phyloP scores from a whole-genome alignment of 2,797 vertebrate species.

The Melanitta fusca region DNA sequence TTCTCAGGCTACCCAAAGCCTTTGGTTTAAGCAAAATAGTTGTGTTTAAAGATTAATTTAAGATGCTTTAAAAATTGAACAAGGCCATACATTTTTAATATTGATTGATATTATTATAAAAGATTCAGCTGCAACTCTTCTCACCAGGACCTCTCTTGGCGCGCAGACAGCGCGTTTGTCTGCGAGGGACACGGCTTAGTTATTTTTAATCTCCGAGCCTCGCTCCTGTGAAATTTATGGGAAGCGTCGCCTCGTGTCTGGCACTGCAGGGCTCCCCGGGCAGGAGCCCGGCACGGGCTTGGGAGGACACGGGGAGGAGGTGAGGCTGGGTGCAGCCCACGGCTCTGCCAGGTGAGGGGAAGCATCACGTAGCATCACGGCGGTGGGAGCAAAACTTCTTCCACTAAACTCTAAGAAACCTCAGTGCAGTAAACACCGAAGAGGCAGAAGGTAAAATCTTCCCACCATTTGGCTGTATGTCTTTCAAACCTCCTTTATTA shows the following conservation, averaged over 20 bases:
- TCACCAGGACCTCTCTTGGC: slow-evolving; percentile 54
- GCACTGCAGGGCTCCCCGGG: neutral
- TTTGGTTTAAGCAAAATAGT: slow-evolving; percentile 81
- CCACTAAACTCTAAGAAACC: neutral
- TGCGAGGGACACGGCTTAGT: slow-evolving; percentile 45
- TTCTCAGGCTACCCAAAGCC: slow-evolving; percentile 58
- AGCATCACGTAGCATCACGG: neutral
- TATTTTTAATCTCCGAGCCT: slow-evolving; percentile 65
- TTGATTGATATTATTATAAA: slow-evolving; percentile 84
- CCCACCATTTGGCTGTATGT: neutral
- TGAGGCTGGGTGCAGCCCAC: neutral
- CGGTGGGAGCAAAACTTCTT: neutral
- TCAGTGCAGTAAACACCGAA: neutral
- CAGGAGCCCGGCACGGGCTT: neutral
- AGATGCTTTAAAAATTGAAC: slow-evolving; percentile 81
- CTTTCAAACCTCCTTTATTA: neutral
- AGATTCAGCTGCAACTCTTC: slow-evolving; percentile 78
- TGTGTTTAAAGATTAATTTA: slow-evolving; percentile 85
- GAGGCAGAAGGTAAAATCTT: neutral
- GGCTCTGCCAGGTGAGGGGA: neutral
- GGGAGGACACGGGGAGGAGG: neutral
- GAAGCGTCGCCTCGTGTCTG: slow-evolving; percentile 7
- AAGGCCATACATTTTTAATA: slow-evolving; percentile 84
- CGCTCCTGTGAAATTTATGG: slow-evolving; percentile 53
- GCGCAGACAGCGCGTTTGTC: slow-evolving; percentile 52